Evolutionary conservation across 2,888 invertebrate species (phyloP).

Genomic region (Plutella xylostella): DNA sequence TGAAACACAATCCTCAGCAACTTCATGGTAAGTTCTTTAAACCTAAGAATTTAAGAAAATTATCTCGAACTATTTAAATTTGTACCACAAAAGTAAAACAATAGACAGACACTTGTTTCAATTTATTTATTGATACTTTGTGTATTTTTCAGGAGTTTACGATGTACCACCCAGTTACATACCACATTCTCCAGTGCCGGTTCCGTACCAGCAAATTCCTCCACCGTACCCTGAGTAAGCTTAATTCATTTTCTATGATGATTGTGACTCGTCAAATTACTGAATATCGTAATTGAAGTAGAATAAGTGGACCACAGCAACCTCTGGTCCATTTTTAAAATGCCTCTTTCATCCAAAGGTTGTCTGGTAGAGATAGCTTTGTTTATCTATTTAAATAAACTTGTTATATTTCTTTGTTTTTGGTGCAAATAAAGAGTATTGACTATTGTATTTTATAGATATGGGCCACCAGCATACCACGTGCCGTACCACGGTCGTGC

Average conservation of each 20-base stretch:
- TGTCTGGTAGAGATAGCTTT: no score
- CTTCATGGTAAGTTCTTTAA: slow-evolving; percentile 28
- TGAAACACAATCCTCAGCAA: slow-evolving; percentile 35
- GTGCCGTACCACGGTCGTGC: not conserved
- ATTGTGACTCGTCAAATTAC: no score
- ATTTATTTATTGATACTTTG: not conserved
- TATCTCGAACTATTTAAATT: not conserved
- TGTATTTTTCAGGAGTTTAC: slow-evolving; percentile 27
- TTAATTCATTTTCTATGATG: no score
- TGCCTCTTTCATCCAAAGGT: no score
- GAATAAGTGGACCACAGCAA: no score
- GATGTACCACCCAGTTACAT: slow-evolving; percentile 22
- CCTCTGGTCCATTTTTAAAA: no score
- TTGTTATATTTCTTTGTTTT: no score
- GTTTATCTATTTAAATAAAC: no score
- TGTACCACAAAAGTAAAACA: not conserved
- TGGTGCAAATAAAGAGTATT: no score
- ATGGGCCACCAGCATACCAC: not conserved
- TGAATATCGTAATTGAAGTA: no score
- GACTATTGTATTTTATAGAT: not conserved
- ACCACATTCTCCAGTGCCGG: slow-evolving; percentile 17
- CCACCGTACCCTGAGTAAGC: no score
- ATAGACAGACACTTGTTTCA: not conserved
- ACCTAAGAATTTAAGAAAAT: not conserved
- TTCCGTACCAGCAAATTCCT: not conserved